Percentiles rank a stretch among this genome's conserved stretches.
Evolutionary conservation across 2,888 invertebrate genomes (phyloP).

Genomic region (Drosophila falleni): DNA sequence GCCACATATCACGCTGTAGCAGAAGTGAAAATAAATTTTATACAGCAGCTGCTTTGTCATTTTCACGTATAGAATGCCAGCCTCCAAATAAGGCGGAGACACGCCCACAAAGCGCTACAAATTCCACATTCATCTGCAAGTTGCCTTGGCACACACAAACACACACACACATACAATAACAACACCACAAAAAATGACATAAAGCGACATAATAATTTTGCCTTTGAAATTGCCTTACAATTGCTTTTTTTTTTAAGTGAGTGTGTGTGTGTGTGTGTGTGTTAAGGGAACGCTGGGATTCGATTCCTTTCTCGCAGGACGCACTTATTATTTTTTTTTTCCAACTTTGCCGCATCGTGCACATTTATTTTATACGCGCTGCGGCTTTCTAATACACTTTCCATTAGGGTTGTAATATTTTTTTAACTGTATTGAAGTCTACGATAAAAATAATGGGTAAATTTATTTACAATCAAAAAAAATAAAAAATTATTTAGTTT

Average conservation of each 20-base stretch:
- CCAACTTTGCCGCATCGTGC: slow-evolving; percentile 56
- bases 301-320: slow-evolving; percentile 30
- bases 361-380: slow-evolving; percentile 40
- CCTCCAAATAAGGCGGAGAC: slow-evolving; percentile 29
- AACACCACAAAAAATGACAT: slow-evolving; percentile 63
- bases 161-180: slow-evolving; percentile 9
- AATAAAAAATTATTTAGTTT: too few relatives aligned
- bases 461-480: too few relatives aligned
- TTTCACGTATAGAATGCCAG: slow-evolving; percentile 52
- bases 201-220: slow-evolving; percentile 80
- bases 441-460: too few relatives aligned
- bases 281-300: slow-evolving; percentile 35
- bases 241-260: slow-evolving; percentile 58
- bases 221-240: slow-evolving; percentile 79
- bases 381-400: slow-evolving; percentile 49
- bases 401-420: background rate
- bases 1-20: slow-evolving; percentile 68
- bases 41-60: slow-evolving; percentile 79
- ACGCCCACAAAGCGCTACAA: slow-evolving; percentile 39
- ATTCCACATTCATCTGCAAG: slow-evolving; percentile 62
- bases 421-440: too few relatives aligned
- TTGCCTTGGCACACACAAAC: slow-evolving; percentile 32
- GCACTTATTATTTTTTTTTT: slow-evolving; percentile 45
- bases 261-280: slow-evolving; percentile 7
- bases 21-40: slow-evolving; percentile 71